These are phyloP conservation scores for Cephalopholis sonnerati DNA, from an alignment of 2,113 vertebrate species.

Conservation along the genomic window DNA sequence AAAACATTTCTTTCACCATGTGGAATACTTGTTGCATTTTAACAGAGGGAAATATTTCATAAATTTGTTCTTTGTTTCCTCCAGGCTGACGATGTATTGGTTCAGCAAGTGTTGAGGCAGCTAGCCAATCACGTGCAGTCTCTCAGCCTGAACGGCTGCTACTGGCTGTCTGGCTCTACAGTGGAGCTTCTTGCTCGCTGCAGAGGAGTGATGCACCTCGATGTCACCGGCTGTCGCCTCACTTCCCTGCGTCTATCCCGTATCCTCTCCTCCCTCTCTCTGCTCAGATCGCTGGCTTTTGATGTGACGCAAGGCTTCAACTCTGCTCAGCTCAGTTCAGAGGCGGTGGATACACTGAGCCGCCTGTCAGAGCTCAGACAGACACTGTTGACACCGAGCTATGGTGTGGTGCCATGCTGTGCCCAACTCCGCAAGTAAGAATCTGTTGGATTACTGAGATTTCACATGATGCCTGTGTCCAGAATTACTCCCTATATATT, in stretches of 20 bases:
- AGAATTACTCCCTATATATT: background rate
- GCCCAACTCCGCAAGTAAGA: conserved; percentile 90
- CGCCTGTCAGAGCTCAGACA: conserved; percentile 92
- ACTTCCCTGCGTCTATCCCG: conserved; percentile 92
- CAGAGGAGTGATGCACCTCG: conserved; percentile 90
- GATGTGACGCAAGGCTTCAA: conserved; percentile 91
- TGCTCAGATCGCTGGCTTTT: conserved; percentile 90
- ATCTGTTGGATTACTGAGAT: background rate
- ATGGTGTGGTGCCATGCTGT: conserved; percentile 95
- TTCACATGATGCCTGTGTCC: background rate
- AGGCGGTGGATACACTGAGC: conserved; percentile 92
- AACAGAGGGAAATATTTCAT: background rate
- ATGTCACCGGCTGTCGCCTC: conserved; percentile 92
- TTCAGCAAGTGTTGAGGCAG: conserved; percentile 87
- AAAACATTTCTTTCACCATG: background rate
- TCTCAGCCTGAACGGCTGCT: conserved; percentile 93
- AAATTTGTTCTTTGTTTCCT: background rate
- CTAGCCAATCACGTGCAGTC: conserved; percentile 89
- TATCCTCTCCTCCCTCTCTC: conserved; percentile 89
- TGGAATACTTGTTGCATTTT: background rate
- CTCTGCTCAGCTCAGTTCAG: conserved; percentile 89
- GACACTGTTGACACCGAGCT: conserved; percentile 92
- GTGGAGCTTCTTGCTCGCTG: conserved; percentile 90
- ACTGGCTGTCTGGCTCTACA: conserved; percentile 91
- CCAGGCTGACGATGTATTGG: conserved; percentile 89